Evolutionary conservation across 2,888 invertebrate genomes (phyloP).

Genomic region (Dynastes maya): DNA sequence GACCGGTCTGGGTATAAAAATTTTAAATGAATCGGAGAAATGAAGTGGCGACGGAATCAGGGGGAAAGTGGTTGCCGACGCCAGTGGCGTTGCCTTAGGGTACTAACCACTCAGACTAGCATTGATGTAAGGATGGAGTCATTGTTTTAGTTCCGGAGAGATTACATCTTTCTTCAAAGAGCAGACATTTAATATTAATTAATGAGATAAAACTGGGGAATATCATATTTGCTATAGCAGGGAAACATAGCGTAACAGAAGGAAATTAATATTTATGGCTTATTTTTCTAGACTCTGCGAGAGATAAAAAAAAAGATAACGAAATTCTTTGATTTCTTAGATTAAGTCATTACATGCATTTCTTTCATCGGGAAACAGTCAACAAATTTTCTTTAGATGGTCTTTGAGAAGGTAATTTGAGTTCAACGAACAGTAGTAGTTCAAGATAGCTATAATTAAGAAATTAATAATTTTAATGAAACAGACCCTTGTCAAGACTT

Average conservation of each 20-base stretch:
- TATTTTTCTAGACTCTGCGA: not conserved
- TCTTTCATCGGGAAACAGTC: no score
- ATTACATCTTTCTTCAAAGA: not conserved
- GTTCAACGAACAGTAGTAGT: no score
- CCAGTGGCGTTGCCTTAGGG: not conserved
- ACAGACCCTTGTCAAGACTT: no score
- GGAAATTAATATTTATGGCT: not conserved
- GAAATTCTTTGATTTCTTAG: no score
- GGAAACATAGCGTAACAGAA: not conserved
- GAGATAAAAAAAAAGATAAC: no score
- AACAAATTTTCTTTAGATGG: no score
- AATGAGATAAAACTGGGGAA: not conserved
- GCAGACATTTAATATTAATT: not conserved
- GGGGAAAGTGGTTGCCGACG: not conserved
- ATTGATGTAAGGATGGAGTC: not conserved
- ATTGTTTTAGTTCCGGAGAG: not conserved
- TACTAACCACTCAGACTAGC: not conserved
- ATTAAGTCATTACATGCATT: no score
- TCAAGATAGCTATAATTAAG: no score
- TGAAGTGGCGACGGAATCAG: constrained; percentile 32
- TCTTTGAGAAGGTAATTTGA: no score
- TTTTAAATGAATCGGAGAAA: constrained; percentile 50
- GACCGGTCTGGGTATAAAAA: constrained; percentile 51
- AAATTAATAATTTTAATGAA: no score
- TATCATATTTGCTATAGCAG: no score